phyloP scores from a whole-genome alignment of 2,113 vertebrate species.

The Ameiurus melas region DNA sequence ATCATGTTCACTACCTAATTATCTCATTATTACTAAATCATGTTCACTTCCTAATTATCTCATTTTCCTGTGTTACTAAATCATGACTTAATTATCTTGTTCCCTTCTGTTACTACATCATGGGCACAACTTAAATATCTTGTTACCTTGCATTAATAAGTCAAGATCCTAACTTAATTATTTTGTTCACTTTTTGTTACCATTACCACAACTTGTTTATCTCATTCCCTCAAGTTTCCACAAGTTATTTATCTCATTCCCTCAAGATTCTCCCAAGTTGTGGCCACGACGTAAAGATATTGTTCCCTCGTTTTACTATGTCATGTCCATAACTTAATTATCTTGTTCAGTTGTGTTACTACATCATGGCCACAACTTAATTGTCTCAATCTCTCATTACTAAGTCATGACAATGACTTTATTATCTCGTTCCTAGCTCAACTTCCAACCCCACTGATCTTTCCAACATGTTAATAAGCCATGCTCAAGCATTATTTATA shows the following conservation, averaged over 20 bases:
- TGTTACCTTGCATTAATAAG: neutral
- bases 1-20: neutral
- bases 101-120: neutral
- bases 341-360: neutral
- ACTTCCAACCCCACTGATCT: neutral
- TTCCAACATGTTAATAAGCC: too few species aligned
- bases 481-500: neutral
- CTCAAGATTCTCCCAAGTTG: neutral
- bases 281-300: neutral
- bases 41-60: neutral
- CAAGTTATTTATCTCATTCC: neutral
- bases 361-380: neutral
- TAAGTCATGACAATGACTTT: neutral
- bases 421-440: neutral
- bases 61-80: neutral
- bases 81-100: neutral
- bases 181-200: too few species aligned
- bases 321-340: neutral
- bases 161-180: neutral
- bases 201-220: neutral
- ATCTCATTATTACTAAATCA: neutral
- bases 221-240: too few species aligned
- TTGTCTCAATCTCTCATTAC: neutral
- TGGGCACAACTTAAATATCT: neutral
- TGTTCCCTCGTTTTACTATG: neutral